Percentiles rank a stretch among this genome's conserved stretches.
These are phyloP conservation scores for Brachyhypopomus occidentalis DNA, from an alignment of 2,113 vertebrate species.

Conservation along the genomic window DNA sequence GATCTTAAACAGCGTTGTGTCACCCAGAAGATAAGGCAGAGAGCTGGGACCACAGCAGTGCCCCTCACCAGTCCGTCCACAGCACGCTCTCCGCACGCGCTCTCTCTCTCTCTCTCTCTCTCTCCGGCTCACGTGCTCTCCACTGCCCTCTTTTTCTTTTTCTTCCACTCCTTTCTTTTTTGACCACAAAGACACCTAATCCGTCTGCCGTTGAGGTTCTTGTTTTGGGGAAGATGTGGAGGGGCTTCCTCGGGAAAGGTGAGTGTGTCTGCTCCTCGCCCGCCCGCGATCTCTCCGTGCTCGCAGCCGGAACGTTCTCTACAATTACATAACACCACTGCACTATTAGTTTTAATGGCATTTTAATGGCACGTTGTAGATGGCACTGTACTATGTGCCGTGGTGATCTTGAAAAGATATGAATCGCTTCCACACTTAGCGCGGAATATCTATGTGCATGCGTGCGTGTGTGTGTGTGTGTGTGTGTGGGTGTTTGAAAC, in stretches of 20 bases:
- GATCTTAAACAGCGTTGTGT: no score
- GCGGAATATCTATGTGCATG: not conserved
- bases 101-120: not conserved
- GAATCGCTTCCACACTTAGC: not conserved
- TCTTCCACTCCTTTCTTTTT: not conserved
- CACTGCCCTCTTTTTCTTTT: not conserved
- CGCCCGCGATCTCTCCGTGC: not conserved
- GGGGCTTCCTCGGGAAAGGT: constrained; percentile 83
- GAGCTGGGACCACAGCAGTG: no score
- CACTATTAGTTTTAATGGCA: not conserved
- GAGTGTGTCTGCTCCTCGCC: constrained; percentile 57
- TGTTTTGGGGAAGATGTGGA: constrained; percentile 79
- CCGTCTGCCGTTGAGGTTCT: constrained; percentile 53
- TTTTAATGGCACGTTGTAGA: not conserved
- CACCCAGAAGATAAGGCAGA: no score
- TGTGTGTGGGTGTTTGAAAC: no score
- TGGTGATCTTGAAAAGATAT: not conserved
- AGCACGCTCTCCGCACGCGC: not conserved
- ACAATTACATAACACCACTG: not conserved
- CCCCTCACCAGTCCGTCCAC: no score
- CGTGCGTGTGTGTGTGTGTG: no score
- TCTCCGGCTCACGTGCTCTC: not conserved
- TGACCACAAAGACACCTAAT: constrained; percentile 46
- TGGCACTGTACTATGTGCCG: not conserved
- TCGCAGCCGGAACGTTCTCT: not conserved